phyloP scores from a whole-genome alignment of 2,113 vertebrate species.

The Speoplatyrhinus poulsoni region DNA sequence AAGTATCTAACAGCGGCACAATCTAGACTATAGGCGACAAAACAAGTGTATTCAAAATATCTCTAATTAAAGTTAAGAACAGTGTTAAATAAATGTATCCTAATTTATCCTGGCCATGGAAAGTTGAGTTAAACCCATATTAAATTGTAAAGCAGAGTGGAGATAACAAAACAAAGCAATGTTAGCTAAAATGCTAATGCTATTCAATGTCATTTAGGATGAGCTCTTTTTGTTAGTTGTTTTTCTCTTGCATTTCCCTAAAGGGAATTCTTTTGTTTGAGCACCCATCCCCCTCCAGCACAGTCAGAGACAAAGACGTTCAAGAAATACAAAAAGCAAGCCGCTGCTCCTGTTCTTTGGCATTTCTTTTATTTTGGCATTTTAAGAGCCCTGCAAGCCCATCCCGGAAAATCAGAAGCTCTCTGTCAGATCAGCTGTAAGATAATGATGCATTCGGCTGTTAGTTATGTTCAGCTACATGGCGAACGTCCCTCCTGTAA shows the following conservation, averaged over 20 bases:
- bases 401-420: neutral
- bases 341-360: constrained; percentile 16
- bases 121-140: neutral
- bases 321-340: constrained; percentile 42
- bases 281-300: constrained; percentile 35
- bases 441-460: no score
- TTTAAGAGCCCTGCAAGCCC: neutral
- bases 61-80: no score
- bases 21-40: no score
- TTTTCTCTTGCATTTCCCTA: constrained; percentile 52
- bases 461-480: no score
- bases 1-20: no score
- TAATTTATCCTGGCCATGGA: neutral
- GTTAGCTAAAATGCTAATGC: constrained; percentile 34
- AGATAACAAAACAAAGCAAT: neutral
- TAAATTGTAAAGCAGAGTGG: neutral
- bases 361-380: neutral
- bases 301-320: constrained; percentile 61
- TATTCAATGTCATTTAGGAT: constrained; percentile 32
- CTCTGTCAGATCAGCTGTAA: no score
- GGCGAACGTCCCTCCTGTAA: no score
- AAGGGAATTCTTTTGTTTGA: constrained; percentile 58
- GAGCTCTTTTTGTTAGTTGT: constrained; percentile 31
- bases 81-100: no score
- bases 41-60: no score